Evolutionary conservation across 2,113 vertebrate species (phyloP).

Genomic region (Tachuris rubrigastra): DNA sequence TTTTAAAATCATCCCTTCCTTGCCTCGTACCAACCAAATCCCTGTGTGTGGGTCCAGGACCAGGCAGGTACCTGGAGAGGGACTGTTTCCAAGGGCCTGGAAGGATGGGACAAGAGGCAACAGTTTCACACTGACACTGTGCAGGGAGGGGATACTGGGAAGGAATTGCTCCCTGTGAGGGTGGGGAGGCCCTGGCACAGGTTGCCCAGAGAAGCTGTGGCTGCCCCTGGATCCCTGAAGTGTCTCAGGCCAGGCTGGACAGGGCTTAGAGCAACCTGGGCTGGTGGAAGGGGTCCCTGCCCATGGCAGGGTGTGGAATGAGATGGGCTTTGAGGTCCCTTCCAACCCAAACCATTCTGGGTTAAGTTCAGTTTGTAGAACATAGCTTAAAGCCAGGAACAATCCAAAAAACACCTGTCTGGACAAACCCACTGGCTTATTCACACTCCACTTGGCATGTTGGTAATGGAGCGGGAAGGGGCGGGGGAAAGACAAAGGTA

Average conservation of each 20-base stretch:
- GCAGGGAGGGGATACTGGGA: neutral
- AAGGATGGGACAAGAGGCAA: accelerated
- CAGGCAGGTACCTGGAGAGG: neutral
- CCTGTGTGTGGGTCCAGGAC: no score
- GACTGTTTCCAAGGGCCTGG: neutral
- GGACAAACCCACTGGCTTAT: neutral
- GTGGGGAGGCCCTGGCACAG: neutral
- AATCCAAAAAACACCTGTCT: neutral
- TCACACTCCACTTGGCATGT: no score
- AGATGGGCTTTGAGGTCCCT: accelerated
- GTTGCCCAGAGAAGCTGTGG: neutral
- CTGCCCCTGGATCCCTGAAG: neutral
- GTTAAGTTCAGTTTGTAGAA: neutral
- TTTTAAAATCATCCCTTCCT: neutral
- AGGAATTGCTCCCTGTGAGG: neutral
- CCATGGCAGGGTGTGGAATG: accelerated
- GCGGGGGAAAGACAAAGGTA: accelerated
- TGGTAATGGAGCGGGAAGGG: neutral
- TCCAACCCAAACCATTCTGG: neutral
- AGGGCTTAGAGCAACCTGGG: neutral
- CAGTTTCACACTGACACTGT: accelerated
- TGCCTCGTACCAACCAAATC: neutral
- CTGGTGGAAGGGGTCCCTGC: neutral
- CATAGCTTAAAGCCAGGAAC: neutral
- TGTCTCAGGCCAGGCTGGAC: neutral